Base-by-base conservation (phyloP, 2,797 vertebrate species). In the Sardinella longiceps region DNA sequence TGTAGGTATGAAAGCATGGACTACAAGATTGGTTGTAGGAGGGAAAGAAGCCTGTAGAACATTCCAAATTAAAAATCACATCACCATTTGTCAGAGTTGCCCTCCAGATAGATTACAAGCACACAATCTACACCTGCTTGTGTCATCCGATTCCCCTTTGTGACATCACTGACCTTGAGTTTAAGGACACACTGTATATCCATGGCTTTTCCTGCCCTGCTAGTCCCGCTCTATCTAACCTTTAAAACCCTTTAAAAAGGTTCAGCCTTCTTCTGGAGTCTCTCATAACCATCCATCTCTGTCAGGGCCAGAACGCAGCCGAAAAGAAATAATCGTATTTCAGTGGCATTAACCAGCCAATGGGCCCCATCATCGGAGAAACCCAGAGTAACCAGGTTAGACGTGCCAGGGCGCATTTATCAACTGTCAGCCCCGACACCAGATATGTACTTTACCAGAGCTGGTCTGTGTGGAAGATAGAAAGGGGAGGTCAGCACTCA, bases 241-340 rank as follows among this genome's bases (percentile, higher is more conserved):
- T 85, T 93, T 92, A 74, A 74, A 94, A 92, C 92, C 93, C 94
- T 94, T 92, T 90, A 91, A 93, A 94, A 88, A 91, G 84, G 74
- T 90, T 87, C 88, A 81, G 50, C 90, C 91, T 88, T 5, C 90
- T 90, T 89, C 89, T 53, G 85, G 56, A 86, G 89, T 90, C 91
- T 92, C 91, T 91, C 90, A 92, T 93, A 87, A 90, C 91, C 93
- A 94, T 96, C 93, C 90, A 87, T 96, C 94, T 94, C 90, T 93
- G 93, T 95, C 91, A 66, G 82, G 87, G 80, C 39, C 85, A 81
- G 84, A 90, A 92, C 83, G 88, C 88, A 23, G 89, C 87, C 82
- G 20, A 77, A 92, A 93, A 93, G 37, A 43, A 92, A 89, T 95
- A 95, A 95, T 95, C 94, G 86, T 91, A 94, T 96, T 94, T 91